phyloP scores from a whole-genome alignment of 1,140 invertebrate genomes.

The Calephelis virginiensis region DNA sequence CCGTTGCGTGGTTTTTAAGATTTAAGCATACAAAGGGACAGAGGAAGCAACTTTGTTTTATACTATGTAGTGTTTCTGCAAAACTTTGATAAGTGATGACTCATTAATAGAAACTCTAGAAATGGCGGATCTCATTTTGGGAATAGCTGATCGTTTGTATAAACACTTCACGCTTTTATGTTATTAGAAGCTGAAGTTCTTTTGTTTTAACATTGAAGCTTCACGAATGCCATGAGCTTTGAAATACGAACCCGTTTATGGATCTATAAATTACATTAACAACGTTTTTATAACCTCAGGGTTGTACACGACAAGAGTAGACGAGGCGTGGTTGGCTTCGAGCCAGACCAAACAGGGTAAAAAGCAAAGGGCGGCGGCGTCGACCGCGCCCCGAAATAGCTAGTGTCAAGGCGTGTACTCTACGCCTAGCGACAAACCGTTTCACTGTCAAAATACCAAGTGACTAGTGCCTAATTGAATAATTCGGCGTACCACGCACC shows the following conservation, averaged over 20 bases:
- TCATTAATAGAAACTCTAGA: neutral
- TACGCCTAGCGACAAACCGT: slow-evolving; percentile 24
- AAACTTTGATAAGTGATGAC: too few species aligned
- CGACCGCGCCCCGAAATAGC: slow-evolving; percentile 71
- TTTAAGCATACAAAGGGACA: too few species aligned
- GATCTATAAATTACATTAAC: slow-evolving; percentile 22
- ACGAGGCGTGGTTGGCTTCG: slow-evolving; percentile 62
- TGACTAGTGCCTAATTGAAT: slow-evolving; percentile 22
- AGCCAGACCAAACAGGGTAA: slow-evolving; percentile 74
- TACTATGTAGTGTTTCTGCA: too few species aligned
- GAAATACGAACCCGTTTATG: slow-evolving; percentile 25
- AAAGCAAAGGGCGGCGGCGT: slow-evolving; percentile 68
- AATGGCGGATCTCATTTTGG: neutral
- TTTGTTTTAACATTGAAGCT: slow-evolving; percentile 4
- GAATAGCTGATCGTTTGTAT: neutral
- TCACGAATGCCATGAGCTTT: slow-evolving; percentile 4
- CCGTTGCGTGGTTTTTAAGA: too few species aligned
- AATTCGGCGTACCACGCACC: neutral
- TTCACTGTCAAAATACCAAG: slow-evolving; percentile 28
- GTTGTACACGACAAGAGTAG: slow-evolving; percentile 35
- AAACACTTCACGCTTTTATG: neutral
- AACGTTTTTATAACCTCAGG: slow-evolving; percentile 29
- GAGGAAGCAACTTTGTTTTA: too few species aligned
- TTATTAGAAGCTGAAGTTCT: neutral
- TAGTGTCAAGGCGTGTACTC: slow-evolving; percentile 66